These are phyloP conservation scores for Vidua chalybeata DNA, from an alignment of 2,113 vertebrate species.

Conservation along the genomic window DNA sequence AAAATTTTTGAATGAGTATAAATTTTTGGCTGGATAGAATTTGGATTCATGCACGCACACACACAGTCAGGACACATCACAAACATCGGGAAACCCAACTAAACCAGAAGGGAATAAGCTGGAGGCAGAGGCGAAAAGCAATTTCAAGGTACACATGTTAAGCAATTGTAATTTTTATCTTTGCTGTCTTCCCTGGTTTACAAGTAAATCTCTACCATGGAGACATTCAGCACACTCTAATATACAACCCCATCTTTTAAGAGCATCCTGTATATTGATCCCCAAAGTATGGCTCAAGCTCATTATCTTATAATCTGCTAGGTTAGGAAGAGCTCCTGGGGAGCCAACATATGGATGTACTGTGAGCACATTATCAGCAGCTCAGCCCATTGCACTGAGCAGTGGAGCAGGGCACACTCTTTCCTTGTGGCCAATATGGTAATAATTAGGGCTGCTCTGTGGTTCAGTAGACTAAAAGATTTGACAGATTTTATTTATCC, in stretches of 20 bases:
- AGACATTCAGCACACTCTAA: background rate
- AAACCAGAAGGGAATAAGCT: background rate
- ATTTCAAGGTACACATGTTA: background rate
- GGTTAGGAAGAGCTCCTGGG: slow-evolving; percentile 6
- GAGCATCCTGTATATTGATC: background rate
- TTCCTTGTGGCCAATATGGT: background rate
- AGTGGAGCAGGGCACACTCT: background rate
- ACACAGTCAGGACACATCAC: background rate
- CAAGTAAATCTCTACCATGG: background rate
- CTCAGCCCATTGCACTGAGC: background rate
- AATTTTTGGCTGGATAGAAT: background rate
- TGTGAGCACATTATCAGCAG: slow-evolving; percentile 15
- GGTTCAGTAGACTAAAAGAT: background rate
- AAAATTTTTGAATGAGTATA: background rate
- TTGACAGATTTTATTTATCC: background rate
- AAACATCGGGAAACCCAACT: background rate
- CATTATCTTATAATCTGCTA: background rate
- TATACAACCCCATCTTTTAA: background rate
- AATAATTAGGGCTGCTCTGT: background rate
- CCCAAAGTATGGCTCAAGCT: background rate
- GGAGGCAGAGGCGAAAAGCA: background rate
- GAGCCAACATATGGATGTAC: slow-evolving; percentile 36
- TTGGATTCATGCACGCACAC: background rate
- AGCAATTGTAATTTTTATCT: background rate
- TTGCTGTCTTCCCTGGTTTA: background rate